Evolutionary conservation across 2,797 vertebrate genomes (phyloP).

Genomic region (Enteromius thamalakanensis): DNA sequence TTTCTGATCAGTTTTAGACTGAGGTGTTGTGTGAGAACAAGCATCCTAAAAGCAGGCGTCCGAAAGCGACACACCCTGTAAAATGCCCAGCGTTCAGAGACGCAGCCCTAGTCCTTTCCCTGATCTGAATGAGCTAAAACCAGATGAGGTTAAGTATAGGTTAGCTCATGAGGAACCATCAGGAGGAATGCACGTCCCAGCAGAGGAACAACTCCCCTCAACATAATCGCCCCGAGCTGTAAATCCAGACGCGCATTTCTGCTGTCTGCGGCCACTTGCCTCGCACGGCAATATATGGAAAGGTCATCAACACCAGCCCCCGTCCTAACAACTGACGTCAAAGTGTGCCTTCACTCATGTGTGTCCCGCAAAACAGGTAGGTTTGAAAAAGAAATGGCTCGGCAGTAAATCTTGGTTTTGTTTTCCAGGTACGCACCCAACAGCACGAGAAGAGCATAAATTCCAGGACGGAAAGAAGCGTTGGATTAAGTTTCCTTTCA

Average conservation of each 20-base stretch:
- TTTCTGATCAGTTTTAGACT: constrained; percentile 18
- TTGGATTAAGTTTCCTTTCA: constrained; percentile 54
- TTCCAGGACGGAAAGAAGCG: constrained; percentile 48
- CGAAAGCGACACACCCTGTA: constrained; percentile 54
- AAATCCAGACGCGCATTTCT: constrained; percentile 74
- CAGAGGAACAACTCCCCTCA: constrained; percentile 45
- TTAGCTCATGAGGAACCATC: constrained; percentile 73
- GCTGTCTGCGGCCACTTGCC: constrained; percentile 67
- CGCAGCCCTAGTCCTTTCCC: constrained; percentile 51
- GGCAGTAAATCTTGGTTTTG: constrained; percentile 16
- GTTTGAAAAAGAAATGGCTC: background rate
- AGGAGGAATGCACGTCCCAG: constrained; percentile 71
- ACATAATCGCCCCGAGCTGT: constrained; percentile 62
- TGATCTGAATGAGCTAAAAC: constrained; percentile 60
- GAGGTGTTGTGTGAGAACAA: constrained; percentile 20
- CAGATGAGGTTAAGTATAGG: constrained; percentile 76
- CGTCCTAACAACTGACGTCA: constrained; percentile 28
- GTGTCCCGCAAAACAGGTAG: constrained; percentile 17
- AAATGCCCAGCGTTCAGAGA: constrained; percentile 49
- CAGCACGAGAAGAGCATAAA: constrained; percentile 43
- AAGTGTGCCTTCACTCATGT: background rate
- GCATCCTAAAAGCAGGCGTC: constrained; percentile 1
- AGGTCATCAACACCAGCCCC: constrained; percentile 52
- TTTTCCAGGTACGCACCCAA: constrained; percentile 20
- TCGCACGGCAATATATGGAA: constrained; percentile 56